These are phyloP conservation scores for Drosophila arizonae DNA, from an alignment of 1,140 invertebrate species.

Conservation along the genomic window DNA sequence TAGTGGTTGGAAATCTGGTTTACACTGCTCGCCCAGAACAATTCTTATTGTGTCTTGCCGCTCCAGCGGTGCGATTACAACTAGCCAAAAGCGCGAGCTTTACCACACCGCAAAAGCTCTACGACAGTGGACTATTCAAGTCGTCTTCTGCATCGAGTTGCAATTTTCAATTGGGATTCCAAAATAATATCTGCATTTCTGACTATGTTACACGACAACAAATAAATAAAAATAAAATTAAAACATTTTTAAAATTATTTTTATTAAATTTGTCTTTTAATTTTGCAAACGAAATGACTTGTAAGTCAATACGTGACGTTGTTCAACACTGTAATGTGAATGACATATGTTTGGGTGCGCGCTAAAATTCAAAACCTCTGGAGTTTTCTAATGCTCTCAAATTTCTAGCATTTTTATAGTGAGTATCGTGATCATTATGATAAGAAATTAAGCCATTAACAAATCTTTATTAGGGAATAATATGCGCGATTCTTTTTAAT, in stretches of 20 bases:
- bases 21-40: background rate
- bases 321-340: background rate
- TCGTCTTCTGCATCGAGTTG: too few species aligned
- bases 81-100: slow-evolving; percentile 35
- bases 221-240: too few species aligned
- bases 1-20: background rate
- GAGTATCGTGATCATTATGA: too few species aligned
- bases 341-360: background rate
- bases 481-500: too few species aligned
- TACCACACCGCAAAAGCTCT: slow-evolving; percentile 36
- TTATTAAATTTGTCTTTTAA: background rate
- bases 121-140: too few species aligned
- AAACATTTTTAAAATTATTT: background rate
- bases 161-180: too few species aligned
- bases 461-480: too few species aligned
- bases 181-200: too few species aligned
- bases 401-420: too few species aligned
- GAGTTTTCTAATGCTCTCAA: too few species aligned
- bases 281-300: background rate
- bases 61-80: slow-evolving; percentile 43
- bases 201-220: too few species aligned
- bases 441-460: too few species aligned
- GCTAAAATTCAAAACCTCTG: background rate
- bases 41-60: slow-evolving; percentile 7
- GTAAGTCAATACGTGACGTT: background rate